phyloP scores from a whole-genome alignment of 2,797 vertebrate species.

The Cheirogaleus major region DNA sequence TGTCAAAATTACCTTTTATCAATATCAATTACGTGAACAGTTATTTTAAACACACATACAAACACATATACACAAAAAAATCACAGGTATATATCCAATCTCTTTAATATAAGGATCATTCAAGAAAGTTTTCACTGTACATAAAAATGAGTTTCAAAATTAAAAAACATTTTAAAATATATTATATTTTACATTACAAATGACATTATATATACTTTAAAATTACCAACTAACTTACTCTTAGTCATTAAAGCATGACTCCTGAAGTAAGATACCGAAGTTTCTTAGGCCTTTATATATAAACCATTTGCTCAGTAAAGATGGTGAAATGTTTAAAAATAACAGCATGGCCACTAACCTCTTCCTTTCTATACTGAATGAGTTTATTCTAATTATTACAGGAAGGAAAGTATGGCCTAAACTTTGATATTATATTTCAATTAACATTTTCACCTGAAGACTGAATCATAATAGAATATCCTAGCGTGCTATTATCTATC shows the following conservation, averaged over 20 bases:
- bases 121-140: neutral
- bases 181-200: neutral
- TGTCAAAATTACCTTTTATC: slow-evolving; percentile 17
- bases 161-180: neutral
- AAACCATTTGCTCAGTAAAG: neutral
- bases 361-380: neutral
- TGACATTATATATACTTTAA: neutral
- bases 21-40: neutral
- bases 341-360: neutral
- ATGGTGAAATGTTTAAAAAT: slow-evolving; percentile 26
- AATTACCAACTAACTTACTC: neutral
- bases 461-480: neutral
- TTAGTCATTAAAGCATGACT: neutral
- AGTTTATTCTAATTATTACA: neutral
- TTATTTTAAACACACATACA: neutral
- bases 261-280: neutral
- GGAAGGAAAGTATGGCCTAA: neutral
- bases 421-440: neutral
- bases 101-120: neutral
- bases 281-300: neutral
- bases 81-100: neutral
- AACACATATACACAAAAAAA: neutral
- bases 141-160: slow-evolving; percentile 28
- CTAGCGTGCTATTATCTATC: neutral
- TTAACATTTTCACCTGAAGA: slow-evolving; percentile 31